Evolutionary conservation across 2,113 vertebrate species (phyloP), one percentile per base, ranked within the genome.

Genomic region (Crotalus horridus): DNA sequence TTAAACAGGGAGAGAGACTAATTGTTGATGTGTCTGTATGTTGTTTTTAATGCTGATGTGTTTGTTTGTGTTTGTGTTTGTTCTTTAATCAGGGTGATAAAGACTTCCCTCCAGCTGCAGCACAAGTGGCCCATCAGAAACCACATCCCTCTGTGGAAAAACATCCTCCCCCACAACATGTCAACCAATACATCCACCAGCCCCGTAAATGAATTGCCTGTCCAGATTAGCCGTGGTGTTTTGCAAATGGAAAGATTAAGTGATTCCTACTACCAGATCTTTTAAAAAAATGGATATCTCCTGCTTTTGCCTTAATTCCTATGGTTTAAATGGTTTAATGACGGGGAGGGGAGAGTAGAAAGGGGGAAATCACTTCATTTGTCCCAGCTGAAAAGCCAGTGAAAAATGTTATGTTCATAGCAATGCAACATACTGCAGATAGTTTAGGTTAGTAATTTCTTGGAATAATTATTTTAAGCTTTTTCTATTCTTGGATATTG

Each of bases 111-210:
- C 99, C 99, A 0, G 99, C 98, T 0, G 99, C 99, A 0, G 99
- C 99, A 58, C 99, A 99, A 97, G 99, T 99, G 96, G 99, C 99
- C 91, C 99, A 99, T 97, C 99, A 99, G 97, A 99, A 99, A 96
- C 99, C 99, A n/a, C 98, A 99, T 92, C 98, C 99, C 64, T 96
- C 98, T 81, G 97, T 99, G 93, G 98, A 99, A 94, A 99, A 99
- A 97, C 97, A 99, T 87, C 97, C 98, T 53, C 91, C 97, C 4
- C 90, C 96, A 0, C 98, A 98, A 24, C 98, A 99, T 21, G 94
- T 98, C 96, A 98, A 98, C 88, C 99, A 98, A 96, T 98, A 99
- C 92, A 99, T 99, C 97, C 98, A 99, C 95, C 99, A 99, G 96
- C 99, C 99, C 61, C 99, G 99, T 98, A 99, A 99, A 97, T 99